A percentile compares a stretch with the other conserved stretches of the same genome.
phyloP scores from a whole-genome alignment of 30 jellyfish, hydroid and myxozoan genomes.

The Aurelia coerulea region DNA sequence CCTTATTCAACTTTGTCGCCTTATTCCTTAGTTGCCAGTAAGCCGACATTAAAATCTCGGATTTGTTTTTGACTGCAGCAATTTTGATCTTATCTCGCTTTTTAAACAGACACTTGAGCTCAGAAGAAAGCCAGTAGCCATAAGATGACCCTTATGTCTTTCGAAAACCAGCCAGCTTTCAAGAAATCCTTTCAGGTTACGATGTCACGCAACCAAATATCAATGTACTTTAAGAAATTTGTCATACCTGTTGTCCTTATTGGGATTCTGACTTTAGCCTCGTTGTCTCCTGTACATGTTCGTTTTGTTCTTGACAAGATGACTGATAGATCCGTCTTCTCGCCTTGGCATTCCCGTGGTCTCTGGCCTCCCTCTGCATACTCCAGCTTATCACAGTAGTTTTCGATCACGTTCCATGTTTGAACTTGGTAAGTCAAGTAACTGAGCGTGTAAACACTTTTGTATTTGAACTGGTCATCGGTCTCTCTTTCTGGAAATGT shows the following conservation, averaged over 20 bases:
- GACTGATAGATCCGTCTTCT: conserved; percentile 6
- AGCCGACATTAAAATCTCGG: too few species aligned
- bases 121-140: too few species aligned
- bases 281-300: conserved; percentile 8
- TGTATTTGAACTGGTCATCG: background rate
- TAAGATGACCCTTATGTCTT: too few species aligned
- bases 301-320: conserved; percentile 1
- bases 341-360: conserved; percentile 21
- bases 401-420: conserved; percentile 13
- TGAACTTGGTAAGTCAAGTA: conserved; percentile 13
- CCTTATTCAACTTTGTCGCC: too few species aligned
- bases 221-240: too few species aligned
- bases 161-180: too few species aligned
- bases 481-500: conserved; percentile 27
- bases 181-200: too few species aligned
- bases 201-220: too few species aligned
- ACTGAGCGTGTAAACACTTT: conserved; percentile 16
- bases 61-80: too few species aligned
- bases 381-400: conserved; percentile 20
- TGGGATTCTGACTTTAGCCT: conserved; percentile 1
- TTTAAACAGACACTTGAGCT: too few species aligned
- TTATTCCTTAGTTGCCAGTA: too few species aligned
- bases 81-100: too few species aligned
- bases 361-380: conserved; percentile 31
- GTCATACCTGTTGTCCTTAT: conserved; percentile 4